phyloP scores from a whole-genome alignment of 2,888 invertebrate species.

The Gisinianus flammeolus region DNA sequence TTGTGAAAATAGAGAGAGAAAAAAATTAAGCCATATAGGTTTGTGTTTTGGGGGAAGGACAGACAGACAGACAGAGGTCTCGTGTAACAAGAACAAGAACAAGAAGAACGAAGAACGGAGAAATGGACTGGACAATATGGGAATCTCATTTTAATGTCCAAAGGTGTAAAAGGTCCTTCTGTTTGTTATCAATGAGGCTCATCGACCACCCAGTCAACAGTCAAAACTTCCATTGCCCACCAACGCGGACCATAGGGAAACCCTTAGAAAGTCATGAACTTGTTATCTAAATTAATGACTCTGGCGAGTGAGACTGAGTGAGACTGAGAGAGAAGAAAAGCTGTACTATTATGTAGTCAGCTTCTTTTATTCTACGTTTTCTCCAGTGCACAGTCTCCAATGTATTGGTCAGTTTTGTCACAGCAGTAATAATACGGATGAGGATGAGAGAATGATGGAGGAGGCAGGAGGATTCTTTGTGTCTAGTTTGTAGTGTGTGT shows the following conservation, averaged over 20 bases:
- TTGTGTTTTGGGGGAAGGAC: not conserved
- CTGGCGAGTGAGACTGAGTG: not conserved
- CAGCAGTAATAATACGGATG: not conserved
- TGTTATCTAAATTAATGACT: slow-evolving; percentile 40
- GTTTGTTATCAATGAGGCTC: slow-evolving; percentile 55
- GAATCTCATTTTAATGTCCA: slow-evolving; percentile 16
- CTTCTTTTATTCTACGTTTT: slow-evolving; percentile 9
- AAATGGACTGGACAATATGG: not conserved
- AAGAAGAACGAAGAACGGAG: not conserved
- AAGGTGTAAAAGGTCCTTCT: slow-evolving; percentile 54
- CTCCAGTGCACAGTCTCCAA: not conserved
- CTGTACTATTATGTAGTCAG: not conserved
- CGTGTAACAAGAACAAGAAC: slow-evolving; percentile 5
- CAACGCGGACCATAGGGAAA: slow-evolving; percentile 49
- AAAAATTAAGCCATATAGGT: not conserved
- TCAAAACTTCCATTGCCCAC: slow-evolving; percentile 58
- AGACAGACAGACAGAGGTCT: slow-evolving; percentile 12
- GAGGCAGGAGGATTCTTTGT: not conserved
- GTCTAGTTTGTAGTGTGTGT: not conserved
- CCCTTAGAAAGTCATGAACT: slow-evolving; percentile 31
- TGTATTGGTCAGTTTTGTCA: slow-evolving; percentile 27
- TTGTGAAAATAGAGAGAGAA: not conserved
- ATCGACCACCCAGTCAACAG: slow-evolving; percentile 58
- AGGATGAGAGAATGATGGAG: not conserved
- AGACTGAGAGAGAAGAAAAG: not conserved